Conservation (phyloP, 2,113 vertebrate genomes). For the Alligator mississippiensis region DNA sequence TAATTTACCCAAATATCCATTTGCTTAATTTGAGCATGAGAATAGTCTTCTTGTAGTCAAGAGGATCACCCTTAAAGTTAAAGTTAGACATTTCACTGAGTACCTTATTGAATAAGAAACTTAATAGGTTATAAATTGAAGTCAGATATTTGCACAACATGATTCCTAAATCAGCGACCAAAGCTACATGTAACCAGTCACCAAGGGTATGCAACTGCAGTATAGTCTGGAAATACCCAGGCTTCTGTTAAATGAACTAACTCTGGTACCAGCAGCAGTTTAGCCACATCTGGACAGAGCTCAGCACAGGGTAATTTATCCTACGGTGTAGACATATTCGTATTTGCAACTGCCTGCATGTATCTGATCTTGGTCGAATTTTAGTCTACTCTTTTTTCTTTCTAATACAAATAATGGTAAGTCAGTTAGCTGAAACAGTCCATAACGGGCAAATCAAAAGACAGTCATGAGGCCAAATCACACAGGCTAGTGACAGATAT, state of each 20-base stretch:
- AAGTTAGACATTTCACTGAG: not conserved
- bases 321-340: no score
- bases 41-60: not conserved
- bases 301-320: no score
- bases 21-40: not conserved
- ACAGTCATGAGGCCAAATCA: not conserved
- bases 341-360: not conserved
- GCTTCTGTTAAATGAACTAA: no score
- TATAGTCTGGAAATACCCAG: no score
- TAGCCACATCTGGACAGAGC: no score
- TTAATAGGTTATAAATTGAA: not conserved
- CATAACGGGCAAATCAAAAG: not conserved
- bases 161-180: not conserved
- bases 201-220: not conserved
- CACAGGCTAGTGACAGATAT: no score
- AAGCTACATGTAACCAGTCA: no score
- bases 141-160: accelerated
- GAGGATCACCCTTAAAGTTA: accelerated
- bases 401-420: not conserved
- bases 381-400: accelerated
- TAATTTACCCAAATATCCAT: accelerated
- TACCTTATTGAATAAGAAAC: not conserved
- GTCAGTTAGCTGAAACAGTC: not conserved
- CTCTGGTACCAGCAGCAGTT: no score
- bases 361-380: accelerated